Evolutionary conservation across 2,888 invertebrate species (phyloP).

Genomic region (Pristionchus maxplancki): DNA sequence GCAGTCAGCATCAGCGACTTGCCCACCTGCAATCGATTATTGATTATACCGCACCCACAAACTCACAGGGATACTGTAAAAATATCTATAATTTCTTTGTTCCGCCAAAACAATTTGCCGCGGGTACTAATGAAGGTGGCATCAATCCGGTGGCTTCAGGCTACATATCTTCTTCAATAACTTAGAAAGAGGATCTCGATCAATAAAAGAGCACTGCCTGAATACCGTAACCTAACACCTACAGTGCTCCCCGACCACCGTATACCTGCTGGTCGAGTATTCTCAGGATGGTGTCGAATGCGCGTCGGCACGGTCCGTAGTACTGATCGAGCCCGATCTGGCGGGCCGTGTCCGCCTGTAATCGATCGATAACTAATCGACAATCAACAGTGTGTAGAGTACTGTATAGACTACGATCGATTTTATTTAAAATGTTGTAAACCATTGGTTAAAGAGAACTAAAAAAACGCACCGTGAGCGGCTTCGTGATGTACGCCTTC

Average conservation of each 20-base stretch:
- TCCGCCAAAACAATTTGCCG: too few species aligned
- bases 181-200: too few species aligned
- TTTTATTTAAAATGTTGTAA: background rate
- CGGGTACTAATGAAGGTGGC: too few species aligned
- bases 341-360: conserved; percentile 52
- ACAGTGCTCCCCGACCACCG: background rate
- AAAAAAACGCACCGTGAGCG: conserved; percentile 90
- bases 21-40: conserved; percentile 85
- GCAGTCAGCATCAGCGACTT: conserved; percentile 97
- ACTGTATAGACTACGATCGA: too few species aligned
- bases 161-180: too few species aligned
- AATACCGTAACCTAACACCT: background rate
- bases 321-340: conserved; percentile 97
- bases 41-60: too few species aligned
- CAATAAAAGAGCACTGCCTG: too few species aligned
- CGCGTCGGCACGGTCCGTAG: conserved; percentile 94
- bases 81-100: too few species aligned
- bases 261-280: conserved; percentile 91
- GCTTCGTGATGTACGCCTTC: conserved; percentile 80
- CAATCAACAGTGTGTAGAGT: background rate
- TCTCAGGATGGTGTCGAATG: conserved; percentile 94
- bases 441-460: background rate
- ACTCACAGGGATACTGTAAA: too few species aligned
- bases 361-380: background rate
- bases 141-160: too few species aligned